These are phyloP conservation scores for Cotesia typhae DNA, from an alignment of 1,140 invertebrate species.

Conservation along the genomic window DNA sequence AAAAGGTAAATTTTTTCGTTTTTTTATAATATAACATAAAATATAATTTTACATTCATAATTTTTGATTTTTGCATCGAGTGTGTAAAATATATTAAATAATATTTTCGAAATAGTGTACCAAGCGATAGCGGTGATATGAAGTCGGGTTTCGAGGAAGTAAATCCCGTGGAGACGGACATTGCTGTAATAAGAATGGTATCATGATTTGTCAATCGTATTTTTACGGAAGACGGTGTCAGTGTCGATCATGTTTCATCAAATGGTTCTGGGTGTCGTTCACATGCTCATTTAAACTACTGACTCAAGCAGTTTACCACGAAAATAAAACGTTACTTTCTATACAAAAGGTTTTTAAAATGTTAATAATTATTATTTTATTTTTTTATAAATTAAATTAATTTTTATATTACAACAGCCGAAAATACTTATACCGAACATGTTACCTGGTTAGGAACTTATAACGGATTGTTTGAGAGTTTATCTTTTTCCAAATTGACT, in stretches of 20 bases:
- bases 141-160: slow-evolving; percentile 96
- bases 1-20: slow-evolving; percentile 70
- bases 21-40: background rate
- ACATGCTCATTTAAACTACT: slow-evolving; percentile 93
- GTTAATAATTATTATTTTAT: slow-evolving; percentile 12
- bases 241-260: slow-evolving; percentile 94
- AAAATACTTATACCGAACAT: slow-evolving; percentile 92
- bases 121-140: slow-evolving; percentile 87
- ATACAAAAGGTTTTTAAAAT: slow-evolving; percentile 84
- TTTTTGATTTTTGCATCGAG: background rate
- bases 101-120: too few relatives aligned
- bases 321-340: slow-evolving; percentile 89
- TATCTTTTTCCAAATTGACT: slow-evolving; percentile 92
- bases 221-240: slow-evolving; percentile 91
- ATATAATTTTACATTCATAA: background rate
- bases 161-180: slow-evolving; percentile 85
- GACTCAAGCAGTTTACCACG: slow-evolving; percentile 87
- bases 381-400: background rate
- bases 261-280: slow-evolving; percentile 92
- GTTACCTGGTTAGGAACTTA: slow-evolving; percentile 85
- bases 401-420: slow-evolving; percentile 70
- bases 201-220: slow-evolving; percentile 96
- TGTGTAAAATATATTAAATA: too few relatives aligned
- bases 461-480: slow-evolving; percentile 87
- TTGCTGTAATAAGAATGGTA: slow-evolving; percentile 88